These are phyloP conservation scores for Eulemur rufifrons DNA, from an alignment of 2,113 vertebrate genomes.

Conservation along the genomic window DNA sequence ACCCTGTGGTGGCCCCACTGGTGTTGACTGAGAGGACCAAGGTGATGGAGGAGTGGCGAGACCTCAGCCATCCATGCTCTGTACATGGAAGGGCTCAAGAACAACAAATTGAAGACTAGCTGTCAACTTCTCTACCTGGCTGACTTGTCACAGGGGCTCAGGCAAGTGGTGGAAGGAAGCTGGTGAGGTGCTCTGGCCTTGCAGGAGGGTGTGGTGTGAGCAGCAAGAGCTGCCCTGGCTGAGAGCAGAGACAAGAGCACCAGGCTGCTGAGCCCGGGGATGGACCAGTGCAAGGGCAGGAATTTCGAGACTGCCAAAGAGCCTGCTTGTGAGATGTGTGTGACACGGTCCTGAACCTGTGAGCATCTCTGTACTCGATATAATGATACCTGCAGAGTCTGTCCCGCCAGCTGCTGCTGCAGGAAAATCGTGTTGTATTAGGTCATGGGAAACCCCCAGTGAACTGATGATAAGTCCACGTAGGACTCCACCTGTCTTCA, in stretches of 20 bases:
- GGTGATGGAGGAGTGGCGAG: not conserved
- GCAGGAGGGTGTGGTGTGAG: too few relatives aligned
- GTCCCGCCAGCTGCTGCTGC: not conserved
- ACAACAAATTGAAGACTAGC: not conserved
- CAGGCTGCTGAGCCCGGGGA: not conserved
- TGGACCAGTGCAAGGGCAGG: too few relatives aligned
- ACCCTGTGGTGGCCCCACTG: too few relatives aligned
- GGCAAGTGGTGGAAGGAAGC: not conserved
- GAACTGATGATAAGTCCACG: not conserved
- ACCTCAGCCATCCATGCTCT: not conserved
- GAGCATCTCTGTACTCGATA: not conserved
- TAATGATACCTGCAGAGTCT: not conserved
- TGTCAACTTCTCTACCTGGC: not conserved
- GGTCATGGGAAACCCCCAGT: not conserved
- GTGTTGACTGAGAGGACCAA: not conserved
- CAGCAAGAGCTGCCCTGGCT: too few relatives aligned
- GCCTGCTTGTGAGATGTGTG: not conserved
- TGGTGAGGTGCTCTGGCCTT: not conserved
- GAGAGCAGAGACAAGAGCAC: not conserved
- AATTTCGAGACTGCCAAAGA: not conserved
- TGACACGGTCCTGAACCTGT: not conserved
- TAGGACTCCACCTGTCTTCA: not conserved
- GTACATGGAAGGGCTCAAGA: not conserved
- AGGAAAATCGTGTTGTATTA: not conserved
- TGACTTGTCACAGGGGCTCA: not conserved